Evolutionary conservation across 1,140 invertebrate genomes (phyloP).

Genomic region (Sitophilus oryzae): DNA sequence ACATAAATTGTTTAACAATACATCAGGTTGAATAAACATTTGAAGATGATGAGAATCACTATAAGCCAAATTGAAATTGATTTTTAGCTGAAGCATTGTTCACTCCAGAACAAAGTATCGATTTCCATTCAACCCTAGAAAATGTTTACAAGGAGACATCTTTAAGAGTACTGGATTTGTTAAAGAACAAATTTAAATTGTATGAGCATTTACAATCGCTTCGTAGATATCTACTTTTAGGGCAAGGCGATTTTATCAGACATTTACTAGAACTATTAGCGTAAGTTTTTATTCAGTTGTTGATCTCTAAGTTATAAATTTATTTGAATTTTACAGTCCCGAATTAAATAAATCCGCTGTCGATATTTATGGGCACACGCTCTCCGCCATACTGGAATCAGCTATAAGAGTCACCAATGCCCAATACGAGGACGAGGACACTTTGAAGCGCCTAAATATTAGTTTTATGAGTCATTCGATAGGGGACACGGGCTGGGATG

Average conservation of each 20-base stretch:
- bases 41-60: too few relatives aligned
- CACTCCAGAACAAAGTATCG: constrained; percentile 63
- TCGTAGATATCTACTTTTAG: constrained; percentile 82
- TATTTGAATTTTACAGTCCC: constrained; percentile 51
- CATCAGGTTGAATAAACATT: constrained; percentile 27
- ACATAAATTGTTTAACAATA: constrained; percentile 50
- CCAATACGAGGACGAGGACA: constrained; percentile 87
- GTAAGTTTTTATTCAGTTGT: constrained; percentile 51
- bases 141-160: constrained; percentile 83
- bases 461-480: constrained; percentile 57
- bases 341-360: constrained; percentile 87
- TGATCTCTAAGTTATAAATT: not conserved
- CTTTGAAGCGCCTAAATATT: constrained; percentile 81
- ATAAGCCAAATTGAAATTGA: too few relatives aligned
- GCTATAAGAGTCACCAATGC: constrained; percentile 92
- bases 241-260: constrained; percentile 93
- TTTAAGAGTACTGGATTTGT: constrained; percentile 74
- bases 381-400: constrained; percentile 83
- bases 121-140: constrained; percentile 74
- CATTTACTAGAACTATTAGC: constrained; percentile 86
- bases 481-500: constrained; percentile 91
- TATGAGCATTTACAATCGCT: constrained; percentile 88
- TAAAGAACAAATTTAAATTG: constrained; percentile 82
- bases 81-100: constrained; percentile 60
- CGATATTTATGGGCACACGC: constrained; percentile 80